Percentiles rank a stretch among this genome's conserved stretches.
These are phyloP conservation scores for Calosoma granatense DNA, from an alignment of 1,140 invertebrate genomes.

Conservation along the genomic window DNA sequence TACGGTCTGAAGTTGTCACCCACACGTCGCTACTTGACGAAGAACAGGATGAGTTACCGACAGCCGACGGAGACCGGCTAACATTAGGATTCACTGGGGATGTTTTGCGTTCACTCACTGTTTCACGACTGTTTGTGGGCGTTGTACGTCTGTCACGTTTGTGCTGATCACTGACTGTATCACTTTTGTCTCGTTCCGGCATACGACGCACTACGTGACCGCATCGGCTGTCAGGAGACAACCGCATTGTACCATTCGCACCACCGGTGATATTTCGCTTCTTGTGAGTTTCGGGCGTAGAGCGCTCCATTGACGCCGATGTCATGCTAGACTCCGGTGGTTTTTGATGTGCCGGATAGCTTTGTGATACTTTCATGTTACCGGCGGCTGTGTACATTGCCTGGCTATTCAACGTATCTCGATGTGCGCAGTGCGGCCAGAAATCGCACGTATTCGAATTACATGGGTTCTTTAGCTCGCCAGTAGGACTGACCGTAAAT, in stretches of 20 bases:
- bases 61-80: slow-evolving; percentile 27
- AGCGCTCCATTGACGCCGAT: slow-evolving; percentile 20
- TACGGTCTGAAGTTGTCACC: slow-evolving; percentile 42
- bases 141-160: neutral
- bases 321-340: slow-evolving; percentile 23
- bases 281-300: slow-evolving; percentile 5
- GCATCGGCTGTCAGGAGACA: neutral
- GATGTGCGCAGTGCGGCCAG: slow-evolving; percentile 45
- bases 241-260: neutral
- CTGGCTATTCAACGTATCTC: slow-evolving; percentile 28
- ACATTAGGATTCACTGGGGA: slow-evolving; percentile 34
- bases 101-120: slow-evolving; percentile 23
- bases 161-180: neutral
- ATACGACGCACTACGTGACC: neutral
- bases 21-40: slow-evolving; percentile 46
- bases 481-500: slow-evolving; percentile 23
- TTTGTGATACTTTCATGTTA: slow-evolving; percentile 44
- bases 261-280: neutral
- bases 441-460: slow-evolving; percentile 44
- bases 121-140: neutral
- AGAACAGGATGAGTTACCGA: slow-evolving; percentile 33
- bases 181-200: neutral
- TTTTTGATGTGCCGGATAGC: slow-evolving; percentile 42
- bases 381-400: slow-evolving; percentile 13
- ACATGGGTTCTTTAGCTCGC: slow-evolving; percentile 34